Evolutionary conservation across 1,140 invertebrate species (phyloP), one percentile per base, ranked within the genome.

Genomic region (Meloidogyne floridensis): DNA sequence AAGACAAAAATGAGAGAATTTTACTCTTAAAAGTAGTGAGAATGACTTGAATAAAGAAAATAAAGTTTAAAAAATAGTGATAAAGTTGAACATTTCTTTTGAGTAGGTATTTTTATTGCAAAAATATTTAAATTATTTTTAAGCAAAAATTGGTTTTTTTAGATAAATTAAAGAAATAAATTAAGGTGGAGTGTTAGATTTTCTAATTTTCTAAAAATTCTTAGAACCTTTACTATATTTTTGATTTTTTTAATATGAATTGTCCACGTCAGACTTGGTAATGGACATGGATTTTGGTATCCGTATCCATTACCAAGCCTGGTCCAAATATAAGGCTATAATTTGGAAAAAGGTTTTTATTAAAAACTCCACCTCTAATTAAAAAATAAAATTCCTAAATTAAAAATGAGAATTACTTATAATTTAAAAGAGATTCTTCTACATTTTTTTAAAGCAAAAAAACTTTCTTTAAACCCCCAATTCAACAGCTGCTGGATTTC

Each of bases 121-220:
- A 6, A 32, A 47, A 47, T 47, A 47, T 47, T 47, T 47, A 47
- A 47, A 47, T 47, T 4, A 47, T 47, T 47, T 47, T 47, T 47
- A 47, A 47, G 47, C 75, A 51, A 51, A 76, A 65, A 76, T 43
- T 13, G n/a, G 51, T 20, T 56, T 0, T 75, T n/a, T 59, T 76
- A 56, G 42, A 76, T 32, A 42, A 76, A 47, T 47, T 47, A 47
- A 47, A 47, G 7, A 8, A 47, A 47, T 32, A 47, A 47, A 47
- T 47, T 47, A 47, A 47, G 47, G 47, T 47, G 47, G 7, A 47
- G 43, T 20, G 20, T 20, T 20, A 20, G 20, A 20, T 20, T 20
- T 20, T 20, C 20, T 20, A 20, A 32, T 32, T 32, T 32, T 32
- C 32, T 32, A 32, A 32, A 32, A 32, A 32, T 32, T 32, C 32